Conservation (phyloP, 37 sponge, comb jelly and placozoan species). For the Beroe forskalii region DNA sequence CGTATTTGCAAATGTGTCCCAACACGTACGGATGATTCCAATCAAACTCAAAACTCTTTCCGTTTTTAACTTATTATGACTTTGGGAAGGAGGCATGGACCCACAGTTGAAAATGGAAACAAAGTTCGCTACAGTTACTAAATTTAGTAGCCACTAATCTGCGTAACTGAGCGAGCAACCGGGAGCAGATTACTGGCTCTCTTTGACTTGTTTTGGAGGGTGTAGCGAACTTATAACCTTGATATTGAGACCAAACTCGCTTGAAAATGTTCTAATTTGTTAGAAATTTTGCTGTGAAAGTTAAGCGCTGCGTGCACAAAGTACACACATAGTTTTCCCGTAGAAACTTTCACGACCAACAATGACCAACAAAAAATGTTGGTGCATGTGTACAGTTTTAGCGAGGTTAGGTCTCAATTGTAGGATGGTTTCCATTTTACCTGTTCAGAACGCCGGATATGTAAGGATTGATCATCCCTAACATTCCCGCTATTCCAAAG, state of each 20-base stretch:
- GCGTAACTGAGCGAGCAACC: neutral
- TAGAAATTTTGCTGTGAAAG: no score
- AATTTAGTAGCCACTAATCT: no score
- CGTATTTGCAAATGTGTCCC: neutral
- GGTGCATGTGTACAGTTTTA: neutral
- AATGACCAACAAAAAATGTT: no score
- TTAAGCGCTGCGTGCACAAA: constrained; percentile 46
- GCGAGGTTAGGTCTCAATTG: constrained; percentile 37
- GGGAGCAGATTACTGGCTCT: neutral
- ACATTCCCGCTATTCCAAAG: constrained; percentile 14
- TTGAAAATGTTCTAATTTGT: neutral
- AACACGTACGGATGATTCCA: no score
- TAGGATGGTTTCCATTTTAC: constrained; percentile 52
- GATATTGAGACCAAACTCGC: constrained; percentile 46
- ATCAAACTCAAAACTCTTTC: no score
- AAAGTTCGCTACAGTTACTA: constrained; percentile 33
- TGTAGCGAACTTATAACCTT: constrained; percentile 52
- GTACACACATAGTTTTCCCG: constrained; percentile 21
- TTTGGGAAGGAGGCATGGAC: constrained; percentile 45
- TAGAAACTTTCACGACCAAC: no score
- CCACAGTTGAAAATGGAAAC: constrained; percentile 61
- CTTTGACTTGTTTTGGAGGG: neutral
- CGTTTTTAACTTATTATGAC: no score
- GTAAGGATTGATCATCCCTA: neutral
- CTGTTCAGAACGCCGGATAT: constrained; percentile 35